Evolutionary conservation across 1,140 invertebrate species (phyloP).

Genomic region (Metopolophium dirhodum): DNA sequence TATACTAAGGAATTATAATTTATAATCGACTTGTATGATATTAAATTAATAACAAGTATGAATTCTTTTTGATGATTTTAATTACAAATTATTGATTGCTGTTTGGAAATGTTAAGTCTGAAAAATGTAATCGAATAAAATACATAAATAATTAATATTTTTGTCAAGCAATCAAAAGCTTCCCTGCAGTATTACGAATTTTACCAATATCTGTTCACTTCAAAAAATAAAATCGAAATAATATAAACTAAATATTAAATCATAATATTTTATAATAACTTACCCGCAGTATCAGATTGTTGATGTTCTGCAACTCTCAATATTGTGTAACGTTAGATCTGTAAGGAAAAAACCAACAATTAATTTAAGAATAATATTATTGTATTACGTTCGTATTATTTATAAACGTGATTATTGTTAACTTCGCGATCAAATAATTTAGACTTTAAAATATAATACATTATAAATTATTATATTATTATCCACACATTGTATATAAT

Average conservation of each 20-base stretch:
- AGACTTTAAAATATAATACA: neutral
- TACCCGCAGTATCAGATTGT: neutral
- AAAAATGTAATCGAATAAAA: too few species aligned
- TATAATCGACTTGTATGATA: too few species aligned
- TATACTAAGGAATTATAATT: too few species aligned
- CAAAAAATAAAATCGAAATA: neutral
- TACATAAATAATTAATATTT: neutral
- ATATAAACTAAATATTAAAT: too few species aligned
- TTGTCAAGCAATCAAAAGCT: neutral
- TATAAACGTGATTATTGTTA: neutral
- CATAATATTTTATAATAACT: neutral
- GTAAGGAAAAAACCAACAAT: neutral
- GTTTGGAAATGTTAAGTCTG: neutral
- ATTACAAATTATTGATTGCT: neutral
- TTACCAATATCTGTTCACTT: neutral
- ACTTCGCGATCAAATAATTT: neutral
- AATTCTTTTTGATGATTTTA: neutral
- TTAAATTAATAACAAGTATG: neutral
- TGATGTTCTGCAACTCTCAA: neutral
- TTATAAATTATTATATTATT: too few species aligned
- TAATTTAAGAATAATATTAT: neutral
- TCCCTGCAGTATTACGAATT: neutral
- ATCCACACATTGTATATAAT: neutral
- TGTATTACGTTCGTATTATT: neutral
- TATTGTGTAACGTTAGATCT: neutral